Evolutionary conservation across 2,888 invertebrate genomes (phyloP).

Genomic region (Morpho deidamia): DNA sequence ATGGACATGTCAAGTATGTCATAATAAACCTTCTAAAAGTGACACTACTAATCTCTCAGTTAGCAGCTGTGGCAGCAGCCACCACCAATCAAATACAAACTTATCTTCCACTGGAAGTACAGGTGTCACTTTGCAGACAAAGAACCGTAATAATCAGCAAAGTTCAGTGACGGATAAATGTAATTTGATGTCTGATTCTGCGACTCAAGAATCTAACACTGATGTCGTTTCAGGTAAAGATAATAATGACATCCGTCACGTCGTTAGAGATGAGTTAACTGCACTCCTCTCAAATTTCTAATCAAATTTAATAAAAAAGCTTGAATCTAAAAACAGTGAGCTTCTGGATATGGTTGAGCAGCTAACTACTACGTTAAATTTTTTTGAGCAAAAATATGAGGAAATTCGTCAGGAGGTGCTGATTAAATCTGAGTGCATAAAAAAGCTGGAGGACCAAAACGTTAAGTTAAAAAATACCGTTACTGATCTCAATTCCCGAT

Average conservation of each 20-base stretch:
- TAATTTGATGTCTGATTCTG: background rate
- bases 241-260: background rate
- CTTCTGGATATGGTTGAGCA: background rate
- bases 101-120: background rate
- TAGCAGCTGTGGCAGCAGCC: background rate
- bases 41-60: slow-evolving; percentile 4
- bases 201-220: background rate
- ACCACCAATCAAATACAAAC: background rate
- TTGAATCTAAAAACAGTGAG: slow-evolving; percentile 1
- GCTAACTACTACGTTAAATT: background rate
- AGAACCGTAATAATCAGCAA: background rate
- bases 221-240: background rate
- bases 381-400: slow-evolving; percentile 8
- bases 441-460: background rate
- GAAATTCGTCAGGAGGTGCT: background rate
- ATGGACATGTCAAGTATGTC: slow-evolving; percentile 11
- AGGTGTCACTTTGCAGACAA: background rate
- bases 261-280: slow-evolving; percentile 1
- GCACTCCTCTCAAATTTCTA: background rate
- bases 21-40: slow-evolving; percentile 5
- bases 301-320: background rate
- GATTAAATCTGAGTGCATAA: background rate
- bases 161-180: background rate
- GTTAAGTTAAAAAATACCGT: background rate
- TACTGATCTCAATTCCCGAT: slow-evolving; percentile 10